A percentile compares a stretch with the other conserved stretches of the same genome.
Evolutionary conservation across 2,797 vertebrate species (phyloP).

Genomic region (Manis pentadactyla): DNA sequence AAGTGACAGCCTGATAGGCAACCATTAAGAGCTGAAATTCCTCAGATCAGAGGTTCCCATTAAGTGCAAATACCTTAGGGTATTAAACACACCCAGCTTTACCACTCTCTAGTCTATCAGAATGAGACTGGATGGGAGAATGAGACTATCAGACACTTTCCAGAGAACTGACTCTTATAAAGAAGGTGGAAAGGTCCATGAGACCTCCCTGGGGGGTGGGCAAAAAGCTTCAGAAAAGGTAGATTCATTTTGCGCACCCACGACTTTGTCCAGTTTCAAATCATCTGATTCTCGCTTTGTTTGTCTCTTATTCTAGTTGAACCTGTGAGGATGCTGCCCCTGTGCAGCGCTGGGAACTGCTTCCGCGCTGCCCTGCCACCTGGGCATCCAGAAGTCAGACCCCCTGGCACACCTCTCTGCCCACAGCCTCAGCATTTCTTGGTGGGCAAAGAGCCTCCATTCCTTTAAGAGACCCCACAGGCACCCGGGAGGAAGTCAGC

Average conservation of each 20-base stretch:
- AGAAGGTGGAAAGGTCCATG: not conserved
- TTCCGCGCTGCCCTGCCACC: not conserved
- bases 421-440: not conserved
- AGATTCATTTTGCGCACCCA: not conserved
- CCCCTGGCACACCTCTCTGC: not conserved
- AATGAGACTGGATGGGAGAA: not conserved
- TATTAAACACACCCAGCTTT: not conserved
- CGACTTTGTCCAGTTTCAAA: not conserved
- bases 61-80: not conserved
- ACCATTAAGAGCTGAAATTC: not conserved
- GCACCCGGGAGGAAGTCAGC: not conserved
- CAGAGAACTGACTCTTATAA: not conserved
- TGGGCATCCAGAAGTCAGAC: not conserved
- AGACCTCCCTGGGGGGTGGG: not conserved
- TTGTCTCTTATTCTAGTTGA: conserved; percentile 48
- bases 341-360: not conserved
- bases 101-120: not conserved
- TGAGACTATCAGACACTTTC: not conserved
- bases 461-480: not conserved
- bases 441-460: not conserved
- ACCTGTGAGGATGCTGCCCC: conserved; percentile 19
- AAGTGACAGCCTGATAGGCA: not conserved
- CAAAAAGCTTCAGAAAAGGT: not conserved
- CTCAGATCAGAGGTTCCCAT: not conserved
- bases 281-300: not conserved